These are phyloP conservation scores for Centroberyx gerrardi DNA, from an alignment of 2,797 vertebrate genomes.

Conservation along the genomic window DNA sequence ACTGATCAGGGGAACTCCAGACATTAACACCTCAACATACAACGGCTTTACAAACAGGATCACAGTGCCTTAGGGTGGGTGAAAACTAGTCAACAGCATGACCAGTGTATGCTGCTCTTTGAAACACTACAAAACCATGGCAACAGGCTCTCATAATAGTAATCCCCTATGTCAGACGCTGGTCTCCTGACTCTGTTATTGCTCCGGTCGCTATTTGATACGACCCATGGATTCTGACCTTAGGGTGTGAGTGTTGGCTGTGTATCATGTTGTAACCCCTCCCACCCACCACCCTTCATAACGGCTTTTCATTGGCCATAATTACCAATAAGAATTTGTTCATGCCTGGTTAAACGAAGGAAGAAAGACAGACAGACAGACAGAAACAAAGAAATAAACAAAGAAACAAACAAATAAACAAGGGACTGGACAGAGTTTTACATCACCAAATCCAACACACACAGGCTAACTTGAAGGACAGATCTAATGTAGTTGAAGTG, in stretches of 20 bases:
- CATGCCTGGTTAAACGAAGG: no score
- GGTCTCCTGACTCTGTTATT: constrained; percentile 57
- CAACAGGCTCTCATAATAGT: constrained; percentile 57
- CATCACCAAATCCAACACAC: no score
- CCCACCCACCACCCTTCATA: neutral
- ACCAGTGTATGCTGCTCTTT: constrained; percentile 25
- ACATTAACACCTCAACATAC: constrained; percentile 10
- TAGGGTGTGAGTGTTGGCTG: constrained; percentile 6
- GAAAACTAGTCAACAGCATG: constrained; percentile 31
- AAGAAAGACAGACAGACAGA: neutral
- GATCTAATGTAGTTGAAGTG: no score
- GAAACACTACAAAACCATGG: constrained; percentile 54
- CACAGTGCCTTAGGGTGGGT: constrained; percentile 24
- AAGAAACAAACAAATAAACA: neutral
- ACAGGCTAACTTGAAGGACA: no score
- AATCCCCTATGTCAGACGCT: constrained; percentile 46
- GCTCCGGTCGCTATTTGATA: constrained; percentile 48
- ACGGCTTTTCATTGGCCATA: neutral
- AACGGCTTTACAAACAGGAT: constrained; percentile 23
- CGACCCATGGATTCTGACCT: constrained; percentile 5
- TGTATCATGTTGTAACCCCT: constrained; percentile 22
- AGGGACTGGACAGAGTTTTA: no score
- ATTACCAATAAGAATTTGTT: no score
- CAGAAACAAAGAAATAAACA: neutral
- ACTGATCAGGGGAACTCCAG: neutral